These are phyloP conservation scores for Masticophis lateralis DNA, from an alignment of 2,797 vertebrate species.

Conservation along the genomic window DNA sequence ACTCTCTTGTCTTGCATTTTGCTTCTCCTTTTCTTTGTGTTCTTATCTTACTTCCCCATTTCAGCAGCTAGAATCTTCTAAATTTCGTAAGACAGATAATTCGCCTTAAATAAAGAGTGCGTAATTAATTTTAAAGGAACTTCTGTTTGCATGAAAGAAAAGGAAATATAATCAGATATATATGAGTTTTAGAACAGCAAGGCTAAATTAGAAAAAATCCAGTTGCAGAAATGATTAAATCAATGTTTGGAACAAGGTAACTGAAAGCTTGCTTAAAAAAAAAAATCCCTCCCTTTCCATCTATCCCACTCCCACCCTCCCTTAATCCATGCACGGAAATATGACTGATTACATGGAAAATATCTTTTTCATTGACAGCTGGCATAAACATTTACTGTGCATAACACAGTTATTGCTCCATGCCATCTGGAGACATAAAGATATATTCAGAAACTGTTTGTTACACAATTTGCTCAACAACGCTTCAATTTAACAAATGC, in stretches of 20 bases:
- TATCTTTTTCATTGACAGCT: background rate
- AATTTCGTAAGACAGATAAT: background rate
- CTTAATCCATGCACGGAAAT: background rate
- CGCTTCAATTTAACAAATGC: background rate
- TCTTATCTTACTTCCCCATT: background rate
- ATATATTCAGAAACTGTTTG: background rate
- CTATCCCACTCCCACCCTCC: background rate
- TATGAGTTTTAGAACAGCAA: slow-evolving; percentile 43
- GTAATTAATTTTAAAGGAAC: slow-evolving; percentile 19
- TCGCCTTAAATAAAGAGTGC: background rate
- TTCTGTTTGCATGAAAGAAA: slow-evolving; percentile 25
- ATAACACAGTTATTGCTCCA: background rate
- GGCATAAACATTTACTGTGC: background rate
- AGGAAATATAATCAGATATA: slow-evolving; percentile 41
- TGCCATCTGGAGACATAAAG: background rate
- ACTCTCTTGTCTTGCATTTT: background rate
- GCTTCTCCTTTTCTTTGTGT: background rate
- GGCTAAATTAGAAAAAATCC: slow-evolving; percentile 27
- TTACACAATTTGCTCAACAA: background rate
- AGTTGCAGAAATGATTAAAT: slow-evolving; percentile 39
- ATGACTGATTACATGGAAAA: fast-evolving
- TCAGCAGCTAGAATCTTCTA: background rate
- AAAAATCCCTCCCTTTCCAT: background rate
- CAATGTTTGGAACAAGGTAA: slow-evolving; percentile 47
- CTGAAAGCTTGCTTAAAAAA: slow-evolving; percentile 29